phyloP scores from a whole-genome alignment of 2,888 invertebrate genomes.

The Dichetophora obliterata region DNA sequence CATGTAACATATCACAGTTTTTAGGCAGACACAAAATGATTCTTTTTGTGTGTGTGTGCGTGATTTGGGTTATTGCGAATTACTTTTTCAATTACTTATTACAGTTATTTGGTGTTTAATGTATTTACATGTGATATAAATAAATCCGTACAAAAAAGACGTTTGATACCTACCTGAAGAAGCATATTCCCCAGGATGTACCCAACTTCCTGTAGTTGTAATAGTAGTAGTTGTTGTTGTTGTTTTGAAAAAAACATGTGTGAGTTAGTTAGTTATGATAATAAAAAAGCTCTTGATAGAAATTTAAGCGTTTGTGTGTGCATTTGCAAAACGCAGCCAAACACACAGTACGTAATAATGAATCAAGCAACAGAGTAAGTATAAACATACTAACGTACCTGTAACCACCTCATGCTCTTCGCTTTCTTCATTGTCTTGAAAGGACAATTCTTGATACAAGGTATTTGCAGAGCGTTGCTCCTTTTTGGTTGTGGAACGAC shows the following conservation, averaged over 20 bases:
- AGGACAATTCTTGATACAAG: slow-evolving; percentile 92
- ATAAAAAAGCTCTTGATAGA: not conserved
- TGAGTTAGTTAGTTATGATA: not conserved
- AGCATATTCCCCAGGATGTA: slow-evolving; percentile 98
- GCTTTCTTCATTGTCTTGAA: slow-evolving; percentile 90
- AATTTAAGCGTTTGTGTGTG: slow-evolving; percentile 10
- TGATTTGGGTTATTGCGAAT: slow-evolving; percentile 11
- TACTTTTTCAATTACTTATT: slow-evolving; percentile 29
- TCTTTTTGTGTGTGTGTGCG: slow-evolving; percentile 18
- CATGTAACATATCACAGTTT: not conserved
- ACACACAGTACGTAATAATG: not conserved
- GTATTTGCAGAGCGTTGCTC: slow-evolving; percentile 92
- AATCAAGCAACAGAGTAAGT: not conserved
- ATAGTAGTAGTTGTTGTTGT: not conserved
- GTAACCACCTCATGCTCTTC: slow-evolving; percentile 91
- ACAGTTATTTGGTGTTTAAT: slow-evolving; percentile 61
- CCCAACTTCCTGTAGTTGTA: slow-evolving; percentile 83
- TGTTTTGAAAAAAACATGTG: slow-evolving; percentile 10
- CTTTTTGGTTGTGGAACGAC: slow-evolving; percentile 81
- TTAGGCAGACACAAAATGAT: not conserved
- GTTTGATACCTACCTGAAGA: slow-evolving; percentile 86
- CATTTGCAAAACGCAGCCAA: not conserved
- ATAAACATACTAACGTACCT: slow-evolving; percentile 73
- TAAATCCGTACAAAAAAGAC: slow-evolving; percentile 63
- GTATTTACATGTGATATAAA: slow-evolving; percentile 68